phyloP scores from a whole-genome alignment of 2,888 invertebrate genomes.

The Trichogramma evanescens region DNA sequence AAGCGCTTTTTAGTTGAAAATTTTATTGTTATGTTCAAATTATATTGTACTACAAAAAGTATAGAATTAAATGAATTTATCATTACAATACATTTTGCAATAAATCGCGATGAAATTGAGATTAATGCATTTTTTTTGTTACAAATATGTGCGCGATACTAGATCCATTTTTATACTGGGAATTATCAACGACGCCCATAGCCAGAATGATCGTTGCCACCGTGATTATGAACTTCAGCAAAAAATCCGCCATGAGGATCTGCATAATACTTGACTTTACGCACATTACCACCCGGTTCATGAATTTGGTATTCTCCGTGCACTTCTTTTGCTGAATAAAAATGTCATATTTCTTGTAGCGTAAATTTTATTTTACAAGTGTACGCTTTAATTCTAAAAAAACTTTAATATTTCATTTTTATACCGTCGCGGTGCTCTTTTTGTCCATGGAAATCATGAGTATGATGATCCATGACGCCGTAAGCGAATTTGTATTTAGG shows the following conservation, averaged over 20 bases:
- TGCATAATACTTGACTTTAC: constrained; percentile 40
- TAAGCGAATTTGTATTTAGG: constrained; percentile 33
- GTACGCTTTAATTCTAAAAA: background rate
- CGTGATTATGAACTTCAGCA: constrained; percentile 37
- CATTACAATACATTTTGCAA: background rate
- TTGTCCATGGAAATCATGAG: constrained; percentile 32
- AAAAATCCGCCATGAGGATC: constrained; percentile 41
- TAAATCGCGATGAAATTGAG: background rate
- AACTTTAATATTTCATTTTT: background rate
- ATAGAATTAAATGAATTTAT: too few species aligned
- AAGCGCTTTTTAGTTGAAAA: too few species aligned
- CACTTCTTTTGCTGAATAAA: constrained; percentile 28
- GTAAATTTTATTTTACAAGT: background rate
- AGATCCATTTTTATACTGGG: too few species aligned
- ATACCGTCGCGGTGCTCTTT: constrained; percentile 34
- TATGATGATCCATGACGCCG: constrained; percentile 33
- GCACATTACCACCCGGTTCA: constrained; percentile 39
- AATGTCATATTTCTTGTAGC: background rate
- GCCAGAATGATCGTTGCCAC: constrained; percentile 34
- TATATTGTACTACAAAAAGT: background rate
- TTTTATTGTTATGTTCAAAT: background rate
- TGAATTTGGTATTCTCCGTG: constrained; percentile 41
- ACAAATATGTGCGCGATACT: too few species aligned
- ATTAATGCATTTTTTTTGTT: too few species aligned
- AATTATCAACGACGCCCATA: constrained; percentile 12